A percentile compares a stretch with the other conserved stretches of the same genome.
Conservation (phyloP, 2,113 vertebrate species). For the Seriola quinqueradiata region DNA sequence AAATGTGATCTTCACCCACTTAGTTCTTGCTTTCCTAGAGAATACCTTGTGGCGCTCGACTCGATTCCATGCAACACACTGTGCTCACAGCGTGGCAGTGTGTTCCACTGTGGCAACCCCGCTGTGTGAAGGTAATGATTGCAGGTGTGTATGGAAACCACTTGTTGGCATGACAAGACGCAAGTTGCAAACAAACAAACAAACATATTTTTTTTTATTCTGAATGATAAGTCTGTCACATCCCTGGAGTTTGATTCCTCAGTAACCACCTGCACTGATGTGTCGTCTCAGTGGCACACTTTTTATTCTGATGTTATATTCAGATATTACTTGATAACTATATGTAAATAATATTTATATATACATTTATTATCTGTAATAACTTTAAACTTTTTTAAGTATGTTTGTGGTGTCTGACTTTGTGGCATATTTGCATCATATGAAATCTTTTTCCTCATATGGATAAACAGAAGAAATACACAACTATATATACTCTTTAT, state of each 20-base stretch:
- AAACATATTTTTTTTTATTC: slow-evolving; percentile 49
- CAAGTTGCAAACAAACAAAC: slow-evolving; percentile 57
- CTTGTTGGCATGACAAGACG: slow-evolving; percentile 74
- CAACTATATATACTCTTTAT: not conserved
- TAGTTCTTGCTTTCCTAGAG: slow-evolving; percentile 43
- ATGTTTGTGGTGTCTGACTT: not conserved
- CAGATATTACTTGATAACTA: slow-evolving; percentile 13
- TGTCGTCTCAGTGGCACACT: slow-evolving; percentile 14
- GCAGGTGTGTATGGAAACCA: slow-evolving; percentile 75
- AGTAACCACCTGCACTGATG: slow-evolving; percentile 45
- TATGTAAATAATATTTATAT: slow-evolving; percentile 11
- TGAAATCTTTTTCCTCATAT: not conserved
- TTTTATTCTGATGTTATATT: slow-evolving; percentile 25
- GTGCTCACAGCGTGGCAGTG: slow-evolving; percentile 69
- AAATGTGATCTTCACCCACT: slow-evolving; percentile 7
- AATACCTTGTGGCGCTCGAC: slow-evolving; percentile 42
- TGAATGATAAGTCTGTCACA: slow-evolving; percentile 58
- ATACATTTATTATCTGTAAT: not conserved
- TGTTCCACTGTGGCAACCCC: slow-evolving; percentile 67
- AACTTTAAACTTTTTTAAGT: not conserved
- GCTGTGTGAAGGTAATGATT: slow-evolving; percentile 74
- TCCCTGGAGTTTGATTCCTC: slow-evolving; percentile 49
- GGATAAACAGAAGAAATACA: not conserved
- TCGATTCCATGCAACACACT: slow-evolving; percentile 62
- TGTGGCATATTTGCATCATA: not conserved